Evolutionary conservation across 2,888 invertebrate species (phyloP).

Genomic region (Ophraella communa): DNA sequence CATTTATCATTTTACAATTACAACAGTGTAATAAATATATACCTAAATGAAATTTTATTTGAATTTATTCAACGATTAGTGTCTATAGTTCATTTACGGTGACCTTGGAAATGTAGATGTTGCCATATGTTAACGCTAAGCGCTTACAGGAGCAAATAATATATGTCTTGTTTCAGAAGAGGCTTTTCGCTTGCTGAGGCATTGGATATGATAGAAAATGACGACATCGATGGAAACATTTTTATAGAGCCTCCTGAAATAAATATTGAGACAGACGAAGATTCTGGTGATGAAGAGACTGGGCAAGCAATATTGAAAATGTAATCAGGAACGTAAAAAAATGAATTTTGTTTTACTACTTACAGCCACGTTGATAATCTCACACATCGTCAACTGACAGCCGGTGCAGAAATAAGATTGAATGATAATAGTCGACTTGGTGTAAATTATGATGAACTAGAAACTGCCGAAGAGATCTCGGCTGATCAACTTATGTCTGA

Average conservation of each 20-base stretch:
- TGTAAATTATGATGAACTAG: background rate
- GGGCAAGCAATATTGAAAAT: conserved; percentile 14
- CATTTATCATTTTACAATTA: too few species aligned
- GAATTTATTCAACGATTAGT: too few species aligned
- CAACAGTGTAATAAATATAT: too few species aligned
- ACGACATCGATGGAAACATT: conserved; percentile 15
- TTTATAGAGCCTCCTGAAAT: conserved; percentile 26
- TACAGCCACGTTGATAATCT: background rate
- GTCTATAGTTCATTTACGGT: background rate
- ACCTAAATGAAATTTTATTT: too few species aligned
- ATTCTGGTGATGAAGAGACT: conserved; percentile 27
- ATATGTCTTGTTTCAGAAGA: conserved; percentile 13
- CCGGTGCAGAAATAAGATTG: background rate
- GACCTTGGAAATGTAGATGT: conserved; percentile 1
- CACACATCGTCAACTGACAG: background rate
- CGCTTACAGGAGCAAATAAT: background rate
- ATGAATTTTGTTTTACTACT: background rate
- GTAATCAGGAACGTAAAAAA: too few species aligned
- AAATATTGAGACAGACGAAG: conserved; percentile 28
- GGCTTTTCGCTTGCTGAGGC: conserved; percentile 18
- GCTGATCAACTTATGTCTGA: background rate
- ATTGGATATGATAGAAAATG: conserved; percentile 16
- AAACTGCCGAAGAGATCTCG: background rate
- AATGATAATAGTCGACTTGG: background rate
- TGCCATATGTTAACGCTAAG: conserved; percentile 17